Evolutionary conservation across 2,888 invertebrate genomes (phyloP).

Genomic region (Drosophila parthenogenetica): DNA sequence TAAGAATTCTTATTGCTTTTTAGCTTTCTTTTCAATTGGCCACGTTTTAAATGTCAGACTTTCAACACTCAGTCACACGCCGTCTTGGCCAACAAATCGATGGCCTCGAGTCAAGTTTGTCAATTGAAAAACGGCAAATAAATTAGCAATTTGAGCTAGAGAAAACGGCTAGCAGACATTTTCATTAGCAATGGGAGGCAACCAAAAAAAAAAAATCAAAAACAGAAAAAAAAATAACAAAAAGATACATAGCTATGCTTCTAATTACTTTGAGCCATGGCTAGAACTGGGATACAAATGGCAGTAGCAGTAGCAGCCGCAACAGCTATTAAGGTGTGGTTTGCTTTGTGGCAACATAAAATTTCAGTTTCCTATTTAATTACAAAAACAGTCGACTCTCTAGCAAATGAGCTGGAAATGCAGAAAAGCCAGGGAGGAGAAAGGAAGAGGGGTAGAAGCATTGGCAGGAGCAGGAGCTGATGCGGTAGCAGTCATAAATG

Average conservation of each 20-base stretch:
- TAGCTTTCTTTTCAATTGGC: constrained; percentile 6
- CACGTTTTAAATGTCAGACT: constrained; percentile 5
- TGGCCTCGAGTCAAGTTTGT: constrained; percentile 9
- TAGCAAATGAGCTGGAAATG: constrained; percentile 50
- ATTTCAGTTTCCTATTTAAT: constrained; percentile 72
- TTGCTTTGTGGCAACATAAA: constrained; percentile 59
- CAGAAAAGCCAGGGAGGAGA: not conserved
- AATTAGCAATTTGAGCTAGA: constrained; percentile 17
- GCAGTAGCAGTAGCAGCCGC: too few species aligned
- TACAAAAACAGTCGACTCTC: constrained; percentile 48
- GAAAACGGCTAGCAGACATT: constrained; percentile 22
- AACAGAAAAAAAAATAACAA: not conserved
- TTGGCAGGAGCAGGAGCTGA: constrained; percentile 7
- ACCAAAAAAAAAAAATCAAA: not conserved
- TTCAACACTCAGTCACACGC: not conserved
- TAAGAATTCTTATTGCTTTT: not conserved
- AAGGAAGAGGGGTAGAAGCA: not conserved
- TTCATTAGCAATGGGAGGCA: constrained; percentile 25
- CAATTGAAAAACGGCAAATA: constrained; percentile 13
- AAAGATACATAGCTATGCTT: constrained; percentile 7
- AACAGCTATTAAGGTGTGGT: constrained; percentile 32
- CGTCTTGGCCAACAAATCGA: constrained; percentile 12
- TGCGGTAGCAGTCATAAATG: constrained; percentile 67
- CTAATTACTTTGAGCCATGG: constrained; percentile 38
- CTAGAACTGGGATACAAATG: not conserved